Base-by-base conservation (phyloP, 2,888 invertebrate species). In the Papilio protenor region DNA sequence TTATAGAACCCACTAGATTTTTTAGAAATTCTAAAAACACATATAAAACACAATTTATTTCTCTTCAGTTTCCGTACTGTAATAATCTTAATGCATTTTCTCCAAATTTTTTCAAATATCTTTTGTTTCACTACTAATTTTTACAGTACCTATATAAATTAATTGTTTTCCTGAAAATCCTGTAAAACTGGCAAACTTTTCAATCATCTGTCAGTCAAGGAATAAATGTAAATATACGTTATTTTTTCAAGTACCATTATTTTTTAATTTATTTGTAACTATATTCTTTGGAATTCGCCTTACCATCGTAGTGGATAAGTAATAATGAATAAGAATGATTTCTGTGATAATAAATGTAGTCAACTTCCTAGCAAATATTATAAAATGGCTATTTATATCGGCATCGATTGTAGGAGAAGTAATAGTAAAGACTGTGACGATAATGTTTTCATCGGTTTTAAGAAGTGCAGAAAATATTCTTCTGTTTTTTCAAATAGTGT, bases 401-500 rank as follows among this genome's bases (percentile, higher is more conserved):
- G 87, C 92, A 59, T 93, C 94, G 71, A 87, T 90, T 77, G 84
- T 88, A 57, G 94, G 94, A 81, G 87, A 90, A 86, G 57, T 93
- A 74, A 94, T 94, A 80, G 89, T 94, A 74, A 81, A 89, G 70
- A 75, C 86, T 59, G 45, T 89, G 81, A 80, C 88, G 74, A 88
- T 88, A 83, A 82, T 89, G 70, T 84, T 84, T 40, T 84, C 86
- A 75, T 45, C 87, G 75, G 21, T 91, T 73, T 74, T 83, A 49
- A 85, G 84, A 79, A 83, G 86, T 75, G 76, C 89, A 16, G 79
- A 83, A 79, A 88, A 80, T 80, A 72, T 92, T 18, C n/a, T 84
- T 52, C 72, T 86, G 49, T 94, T 94, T 84, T 86, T 93, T 78
- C 87, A 90, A 86, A 92, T 94, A 79, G 87, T 94, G 12, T 94